These are phyloP conservation scores for Agapornis roseicollis DNA, from an alignment of 2,113 vertebrate genomes.

Conservation along the genomic window DNA sequence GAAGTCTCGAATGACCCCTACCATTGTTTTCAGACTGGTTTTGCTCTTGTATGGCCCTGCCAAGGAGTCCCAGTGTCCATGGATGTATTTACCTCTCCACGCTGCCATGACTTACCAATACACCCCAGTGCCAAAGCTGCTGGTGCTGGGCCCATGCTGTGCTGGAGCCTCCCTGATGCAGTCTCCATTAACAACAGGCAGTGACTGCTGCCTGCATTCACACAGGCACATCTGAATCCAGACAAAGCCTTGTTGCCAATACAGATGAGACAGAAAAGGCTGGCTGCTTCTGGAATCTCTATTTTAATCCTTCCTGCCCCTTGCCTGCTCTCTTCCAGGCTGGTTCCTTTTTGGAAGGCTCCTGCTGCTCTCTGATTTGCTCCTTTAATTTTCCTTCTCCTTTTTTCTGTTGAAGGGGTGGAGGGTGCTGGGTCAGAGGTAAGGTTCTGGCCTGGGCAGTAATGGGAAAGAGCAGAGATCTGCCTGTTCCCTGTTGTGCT, in stretches of 20 bases:
- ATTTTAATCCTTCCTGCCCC: neutral
- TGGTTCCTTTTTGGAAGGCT: neutral
- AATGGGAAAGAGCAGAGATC: neutral
- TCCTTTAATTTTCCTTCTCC: neutral
- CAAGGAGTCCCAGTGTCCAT: neutral
- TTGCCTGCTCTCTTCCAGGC: neutral
- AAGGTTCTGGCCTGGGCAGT: neutral
- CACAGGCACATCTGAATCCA: neutral
- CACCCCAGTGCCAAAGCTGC: neutral
- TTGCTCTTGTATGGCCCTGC: neutral
- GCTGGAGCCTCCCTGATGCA: neutral
- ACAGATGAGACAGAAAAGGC: neutral
- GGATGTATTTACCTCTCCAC: rapidly evolving
- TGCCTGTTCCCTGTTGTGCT: neutral
- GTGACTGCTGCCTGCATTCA: neutral
- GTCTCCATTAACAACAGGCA: neutral
- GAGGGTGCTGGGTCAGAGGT: neutral
- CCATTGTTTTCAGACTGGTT: neutral
- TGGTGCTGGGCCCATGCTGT: neutral
- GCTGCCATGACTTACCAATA: neutral
- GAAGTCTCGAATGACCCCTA: neutral
- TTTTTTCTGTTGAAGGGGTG: too few species aligned
- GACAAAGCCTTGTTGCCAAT: neutral
- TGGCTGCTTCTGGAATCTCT: neutral
- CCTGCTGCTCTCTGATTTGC: neutral